These are phyloP conservation scores for Oostethus manadensis DNA, from an alignment of 2,113 vertebrate species.

Conservation along the genomic window DNA sequence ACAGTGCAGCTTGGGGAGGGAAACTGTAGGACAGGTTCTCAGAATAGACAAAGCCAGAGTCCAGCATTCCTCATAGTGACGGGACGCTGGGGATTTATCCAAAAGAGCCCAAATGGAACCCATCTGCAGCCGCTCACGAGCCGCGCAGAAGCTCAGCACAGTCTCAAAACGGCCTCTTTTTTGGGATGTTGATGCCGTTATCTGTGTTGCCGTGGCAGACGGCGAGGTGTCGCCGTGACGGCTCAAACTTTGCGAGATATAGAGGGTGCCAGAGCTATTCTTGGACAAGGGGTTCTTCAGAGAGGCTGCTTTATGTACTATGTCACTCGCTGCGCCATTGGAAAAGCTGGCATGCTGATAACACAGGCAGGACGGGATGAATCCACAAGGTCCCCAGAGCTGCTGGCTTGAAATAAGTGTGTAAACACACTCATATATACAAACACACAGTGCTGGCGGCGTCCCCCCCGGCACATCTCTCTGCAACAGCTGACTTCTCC, in stretches of 20 bases:
- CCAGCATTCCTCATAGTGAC: slow-evolving; percentile 62
- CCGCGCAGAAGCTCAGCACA: too few species aligned
- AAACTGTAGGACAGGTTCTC: slow-evolving; percentile 57
- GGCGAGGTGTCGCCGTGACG: slow-evolving; percentile 63
- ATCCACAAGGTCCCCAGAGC: slow-evolving; percentile 61
- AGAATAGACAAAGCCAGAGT: slow-evolving; percentile 76
- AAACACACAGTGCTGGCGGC: slow-evolving; percentile 9
- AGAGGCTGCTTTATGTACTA: slow-evolving; percentile 69
- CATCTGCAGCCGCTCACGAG: neutral
- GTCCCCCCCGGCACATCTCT: slow-evolving; percentile 54
- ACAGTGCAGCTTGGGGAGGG: slow-evolving; percentile 49
- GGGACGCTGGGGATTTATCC: slow-evolving; percentile 34
- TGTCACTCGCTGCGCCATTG: slow-evolving; percentile 62
- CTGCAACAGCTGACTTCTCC: slow-evolving; percentile 64
- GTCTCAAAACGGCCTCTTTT: neutral
- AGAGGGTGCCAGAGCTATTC: slow-evolving; percentile 66
- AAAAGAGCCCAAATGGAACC: slow-evolving; percentile 21
- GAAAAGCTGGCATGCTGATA: slow-evolving; percentile 67
- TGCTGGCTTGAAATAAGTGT: slow-evolving; percentile 67
- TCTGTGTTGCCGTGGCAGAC: slow-evolving; percentile 58
- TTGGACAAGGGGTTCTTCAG: slow-evolving; percentile 67
- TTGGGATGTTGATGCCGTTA: slow-evolving; percentile 49
- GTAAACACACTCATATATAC: slow-evolving; percentile 27
- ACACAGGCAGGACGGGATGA: slow-evolving; percentile 62
- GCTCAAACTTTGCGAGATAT: slow-evolving; percentile 68